phyloP scores from a whole-genome alignment of 2,113 vertebrate species.

The Oreotrochilus melanogaster region DNA sequence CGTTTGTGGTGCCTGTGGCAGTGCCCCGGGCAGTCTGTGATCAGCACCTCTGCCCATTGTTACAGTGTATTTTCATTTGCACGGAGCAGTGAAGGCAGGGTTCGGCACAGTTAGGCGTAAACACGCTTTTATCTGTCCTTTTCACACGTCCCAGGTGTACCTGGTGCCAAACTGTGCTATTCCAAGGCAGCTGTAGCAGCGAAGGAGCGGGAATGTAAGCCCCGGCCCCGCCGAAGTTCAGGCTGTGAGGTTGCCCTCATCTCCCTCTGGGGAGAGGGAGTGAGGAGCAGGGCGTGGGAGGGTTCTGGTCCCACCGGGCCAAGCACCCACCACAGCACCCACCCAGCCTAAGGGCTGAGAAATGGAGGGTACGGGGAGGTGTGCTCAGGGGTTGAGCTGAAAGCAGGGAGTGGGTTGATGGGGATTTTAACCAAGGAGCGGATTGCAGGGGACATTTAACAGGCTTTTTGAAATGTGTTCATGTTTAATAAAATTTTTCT shows the following conservation, averaged over 20 bases:
- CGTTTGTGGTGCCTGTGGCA: not conserved
- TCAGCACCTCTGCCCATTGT: not conserved
- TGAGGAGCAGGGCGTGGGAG: not conserved
- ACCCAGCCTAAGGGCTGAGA: accelerated
- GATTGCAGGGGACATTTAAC: not conserved
- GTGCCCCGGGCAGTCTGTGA: accelerated
- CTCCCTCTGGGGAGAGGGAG: too few relatives aligned
- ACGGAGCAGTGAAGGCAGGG: accelerated
- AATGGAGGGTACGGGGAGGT: accelerated
- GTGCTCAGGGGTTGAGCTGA: not conserved
- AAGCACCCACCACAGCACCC: accelerated
- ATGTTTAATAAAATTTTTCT: not conserved
- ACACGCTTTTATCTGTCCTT: accelerated
- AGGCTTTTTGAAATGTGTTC: not conserved
- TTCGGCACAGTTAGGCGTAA: accelerated
- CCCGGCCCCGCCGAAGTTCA: accelerated
- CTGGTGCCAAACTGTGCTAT: accelerated
- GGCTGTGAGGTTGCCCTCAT: too few relatives aligned
- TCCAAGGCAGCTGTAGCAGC: accelerated
- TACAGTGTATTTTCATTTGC: accelerated
- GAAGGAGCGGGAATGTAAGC: accelerated
- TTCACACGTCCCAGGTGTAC: accelerated
- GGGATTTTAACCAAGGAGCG: not conserved
- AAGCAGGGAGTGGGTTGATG: not conserved
- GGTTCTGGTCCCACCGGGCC: accelerated